Evolutionary conservation across 2,888 invertebrate species (phyloP), one percentile per base, ranked within the genome.

Genomic region (Oegoconia quadripuncta): DNA sequence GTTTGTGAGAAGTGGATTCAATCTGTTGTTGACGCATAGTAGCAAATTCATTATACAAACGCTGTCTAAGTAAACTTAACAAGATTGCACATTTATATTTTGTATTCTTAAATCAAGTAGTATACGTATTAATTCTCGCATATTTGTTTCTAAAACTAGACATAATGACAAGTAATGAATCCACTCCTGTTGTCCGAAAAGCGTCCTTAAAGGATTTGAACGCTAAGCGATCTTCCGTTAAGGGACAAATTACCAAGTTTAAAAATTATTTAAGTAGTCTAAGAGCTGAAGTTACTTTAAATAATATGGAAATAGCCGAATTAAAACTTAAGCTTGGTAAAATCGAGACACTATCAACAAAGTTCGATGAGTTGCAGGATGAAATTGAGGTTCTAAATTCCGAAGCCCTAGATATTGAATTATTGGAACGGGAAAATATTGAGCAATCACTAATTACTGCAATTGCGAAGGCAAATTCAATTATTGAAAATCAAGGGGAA

Each of bases 371-470:
- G 3, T 32, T 50, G 41, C 52, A 48, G 11, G 39, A 1, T 41
- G 34, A 52, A 3, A 48, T 49, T 11, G 47, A 52, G 30, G 34
- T 44, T 14, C n/a, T 48, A 8, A 37, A 34, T 34, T 7, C 39
- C 3, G 36, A 35, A 1, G 41, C 38, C 23, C 11, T 48, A 9
- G 6, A 6, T 1, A 17, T 11, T 3, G 48, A 52, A 34, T 38
- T 50, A 22, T 42, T 48, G 20, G 48, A 47, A 11, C 34, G 48
- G 0, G 51, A 51, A 3, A 29, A 6, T 12, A 45, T 52, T 40
- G 52, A 54, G 31, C 25, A 23, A 0, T 34, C 42, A 0, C 36
- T 44, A 12, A 33, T 44, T 23, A 11, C 8, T 3, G 37, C 34
- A 23, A 48, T 51, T 1, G 51, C 50, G 0, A 42, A 34, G 2